Evolutionary conservation across 2,888 invertebrate genomes (phyloP).

Genomic region (Leptodirus hochenwartii): DNA sequence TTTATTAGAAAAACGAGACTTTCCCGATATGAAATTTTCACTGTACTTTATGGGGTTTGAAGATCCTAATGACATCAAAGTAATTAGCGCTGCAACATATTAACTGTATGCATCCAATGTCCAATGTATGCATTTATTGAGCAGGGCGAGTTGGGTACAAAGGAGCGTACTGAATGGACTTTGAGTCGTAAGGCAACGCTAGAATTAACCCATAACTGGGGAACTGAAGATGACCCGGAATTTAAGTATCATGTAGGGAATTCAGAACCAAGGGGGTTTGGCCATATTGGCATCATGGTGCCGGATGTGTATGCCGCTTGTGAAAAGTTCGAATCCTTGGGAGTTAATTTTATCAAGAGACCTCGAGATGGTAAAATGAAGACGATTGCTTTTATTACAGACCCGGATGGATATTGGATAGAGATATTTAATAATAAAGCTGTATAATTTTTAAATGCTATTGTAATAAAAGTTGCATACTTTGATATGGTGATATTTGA

Average conservation of each 20-base stretch:
- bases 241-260: slow-evolving; percentile 81
- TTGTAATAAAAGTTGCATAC: slow-evolving; percentile 8
- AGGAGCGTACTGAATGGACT: slow-evolving; percentile 55
- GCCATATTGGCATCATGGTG: slow-evolving; percentile 83
- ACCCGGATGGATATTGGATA: slow-evolving; percentile 95
- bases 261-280: slow-evolving; percentile 73
- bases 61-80: slow-evolving; percentile 46
- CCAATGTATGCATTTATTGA: too few species aligned
- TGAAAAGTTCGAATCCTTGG: slow-evolving; percentile 61
- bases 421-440: slow-evolving; percentile 53
- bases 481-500: too few species aligned
- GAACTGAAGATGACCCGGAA: slow-evolving; percentile 67
- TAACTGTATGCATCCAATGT: too few species aligned
- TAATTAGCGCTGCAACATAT: too few species aligned
- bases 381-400: slow-evolving; percentile 84
- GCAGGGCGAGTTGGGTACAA: slow-evolving; percentile 41
- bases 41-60: slow-evolving; percentile 88
- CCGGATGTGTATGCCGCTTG: slow-evolving; percentile 80
- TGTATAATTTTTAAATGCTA: slow-evolving; percentile 16
- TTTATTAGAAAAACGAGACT: slow-evolving; percentile 71
- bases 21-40: slow-evolving; percentile 75
- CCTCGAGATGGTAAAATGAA: slow-evolving; percentile 89
- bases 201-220: slow-evolving; percentile 93
- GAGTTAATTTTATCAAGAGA: slow-evolving; percentile 77
- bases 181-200: slow-evolving; percentile 70